Base-by-base conservation (phyloP, 2,797 vertebrate genomes). In the Fistularia commersonii region DNA sequence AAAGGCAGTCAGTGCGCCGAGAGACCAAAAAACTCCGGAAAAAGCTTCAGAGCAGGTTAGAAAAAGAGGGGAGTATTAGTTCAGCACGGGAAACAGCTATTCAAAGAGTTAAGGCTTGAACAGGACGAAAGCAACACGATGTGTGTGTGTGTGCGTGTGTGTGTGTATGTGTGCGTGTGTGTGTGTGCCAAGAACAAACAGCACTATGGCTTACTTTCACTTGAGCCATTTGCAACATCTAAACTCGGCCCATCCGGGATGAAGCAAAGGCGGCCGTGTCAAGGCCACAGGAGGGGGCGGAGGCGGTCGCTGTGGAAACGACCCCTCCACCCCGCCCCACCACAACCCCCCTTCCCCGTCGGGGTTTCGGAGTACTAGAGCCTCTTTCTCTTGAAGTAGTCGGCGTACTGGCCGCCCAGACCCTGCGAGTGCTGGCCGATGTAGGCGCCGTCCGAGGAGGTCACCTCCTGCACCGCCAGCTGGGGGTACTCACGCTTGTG, bases 351-450 rank as follows among this genome's bases (percentile, higher is more conserved):
- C 71, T 64, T 58, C 23, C 67, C 57, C 79, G 69, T 77, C 71
- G 53, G 57, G 57, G 65, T 72, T 74, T 69, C 69, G 67, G 78
- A 43, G 11, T 59, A 76, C 50, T 92, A 97, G 49, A 97, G 93
- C 11, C 95, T 92, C 76, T 98, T 99, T 83, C 97, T 95, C 75
- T 99, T 98, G 35, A 96, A 93, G 54, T 95, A 92, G 69, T 98
- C 95, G 0, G 93, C 79, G 11, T 91, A 95, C 55, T 91, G 91
- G 0, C 84, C 88, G 1, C 92, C 89, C 0, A 94, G 82, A 61
- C 92, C 92, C 62, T 93, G 91, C 15, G 92, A 78, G 52, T 92
- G 93, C 74, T 92, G 94, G 48, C 91, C 91, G 1, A 90, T 82
- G 60, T 91, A 88, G 8, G 92, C 90, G 4, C 60, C 84, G 11